Evolutionary conservation across 1,140 invertebrate species (phyloP).

Genomic region (Agrilus planipennis): DNA sequence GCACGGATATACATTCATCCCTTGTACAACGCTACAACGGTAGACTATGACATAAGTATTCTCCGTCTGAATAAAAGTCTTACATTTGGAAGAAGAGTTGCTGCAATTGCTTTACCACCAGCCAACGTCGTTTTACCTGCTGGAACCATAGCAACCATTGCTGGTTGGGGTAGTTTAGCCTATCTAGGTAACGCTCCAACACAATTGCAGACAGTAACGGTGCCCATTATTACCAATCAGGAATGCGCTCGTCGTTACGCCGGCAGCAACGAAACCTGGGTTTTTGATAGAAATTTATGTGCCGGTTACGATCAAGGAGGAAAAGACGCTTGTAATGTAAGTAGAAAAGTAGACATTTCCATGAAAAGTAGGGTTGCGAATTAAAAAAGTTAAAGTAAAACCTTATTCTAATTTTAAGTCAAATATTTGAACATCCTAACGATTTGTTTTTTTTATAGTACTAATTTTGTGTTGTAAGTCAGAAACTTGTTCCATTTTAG

Average conservation of each 20-base stretch:
- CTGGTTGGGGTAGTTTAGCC: constrained; percentile 27
- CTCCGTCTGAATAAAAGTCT: too few relatives aligned
- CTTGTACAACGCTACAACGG: constrained; percentile 33
- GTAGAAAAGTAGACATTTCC: too few relatives aligned
- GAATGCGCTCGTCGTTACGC: constrained; percentile 29
- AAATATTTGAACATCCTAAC: too few relatives aligned
- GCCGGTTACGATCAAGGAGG: constrained; percentile 53
- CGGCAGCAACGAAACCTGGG: too few relatives aligned
- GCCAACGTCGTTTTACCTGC: constrained; percentile 5
- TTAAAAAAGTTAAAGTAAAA: too few relatives aligned
- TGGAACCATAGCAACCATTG: constrained; percentile 17
- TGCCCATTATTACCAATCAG: constrained; percentile 31
- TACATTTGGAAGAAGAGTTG: constrained; percentile 20
- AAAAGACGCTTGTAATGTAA: constrained; percentile 58
- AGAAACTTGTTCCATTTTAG: constrained; percentile 9
- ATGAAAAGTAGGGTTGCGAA: too few relatives aligned
- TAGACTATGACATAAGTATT: too few relatives aligned
- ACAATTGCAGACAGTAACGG: constrained; percentile 34
- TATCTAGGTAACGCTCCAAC: constrained; percentile 21
- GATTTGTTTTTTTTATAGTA: too few relatives aligned
- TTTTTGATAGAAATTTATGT: constrained; percentile 58
- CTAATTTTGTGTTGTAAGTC: too few relatives aligned
- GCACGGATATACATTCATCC: constrained; percentile 36
- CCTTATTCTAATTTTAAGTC: neutral
- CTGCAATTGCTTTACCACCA: constrained; percentile 11